Conservation (phyloP, 1,140 invertebrate species). For the Amyelois transitella region DNA sequence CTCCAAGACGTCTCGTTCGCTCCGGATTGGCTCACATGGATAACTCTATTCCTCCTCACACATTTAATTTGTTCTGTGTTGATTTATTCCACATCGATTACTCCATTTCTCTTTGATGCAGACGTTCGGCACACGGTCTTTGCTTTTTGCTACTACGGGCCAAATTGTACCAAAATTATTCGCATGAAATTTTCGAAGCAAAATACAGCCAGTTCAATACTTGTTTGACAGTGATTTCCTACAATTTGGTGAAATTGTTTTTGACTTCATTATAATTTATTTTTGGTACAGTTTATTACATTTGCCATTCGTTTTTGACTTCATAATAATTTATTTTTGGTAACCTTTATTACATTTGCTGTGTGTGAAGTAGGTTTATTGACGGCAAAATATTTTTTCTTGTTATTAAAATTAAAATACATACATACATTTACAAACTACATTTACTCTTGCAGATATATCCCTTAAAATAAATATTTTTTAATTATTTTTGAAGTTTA, state of each 20-base stretch:
- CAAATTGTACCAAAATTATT: conserved; percentile 19
- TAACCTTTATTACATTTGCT: too few species aligned
- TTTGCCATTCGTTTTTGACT: too few species aligned
- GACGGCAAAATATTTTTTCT: too few species aligned
- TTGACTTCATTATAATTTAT: not conserved
- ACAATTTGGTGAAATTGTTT: not conserved
- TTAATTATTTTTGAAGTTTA: too few species aligned
- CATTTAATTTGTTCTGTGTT: conserved; percentile 41
- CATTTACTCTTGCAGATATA: too few species aligned
- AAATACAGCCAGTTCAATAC: not conserved
- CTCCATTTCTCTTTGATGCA: conserved; percentile 38
- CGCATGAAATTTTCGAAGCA: conserved; percentile 7
- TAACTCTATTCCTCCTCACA: conserved; percentile 28
- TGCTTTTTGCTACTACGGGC: conserved; percentile 13
- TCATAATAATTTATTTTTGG: too few species aligned
- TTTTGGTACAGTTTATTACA: too few species aligned
- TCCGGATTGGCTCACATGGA: conserved; percentile 25
- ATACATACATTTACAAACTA: too few species aligned
- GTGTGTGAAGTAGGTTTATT: too few species aligned
- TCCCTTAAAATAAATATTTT: too few species aligned
- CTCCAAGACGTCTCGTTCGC: conserved; percentile 20
- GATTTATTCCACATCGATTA: conserved; percentile 39
- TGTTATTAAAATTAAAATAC: too few species aligned
- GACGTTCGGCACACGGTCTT: conserved; percentile 25
- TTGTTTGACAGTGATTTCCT: not conserved